Percentiles rank a stretch among this genome's conserved stretches.
phyloP scores from a whole-genome alignment of 2,113 vertebrate genomes.

The Atrichornis clamosus region DNA sequence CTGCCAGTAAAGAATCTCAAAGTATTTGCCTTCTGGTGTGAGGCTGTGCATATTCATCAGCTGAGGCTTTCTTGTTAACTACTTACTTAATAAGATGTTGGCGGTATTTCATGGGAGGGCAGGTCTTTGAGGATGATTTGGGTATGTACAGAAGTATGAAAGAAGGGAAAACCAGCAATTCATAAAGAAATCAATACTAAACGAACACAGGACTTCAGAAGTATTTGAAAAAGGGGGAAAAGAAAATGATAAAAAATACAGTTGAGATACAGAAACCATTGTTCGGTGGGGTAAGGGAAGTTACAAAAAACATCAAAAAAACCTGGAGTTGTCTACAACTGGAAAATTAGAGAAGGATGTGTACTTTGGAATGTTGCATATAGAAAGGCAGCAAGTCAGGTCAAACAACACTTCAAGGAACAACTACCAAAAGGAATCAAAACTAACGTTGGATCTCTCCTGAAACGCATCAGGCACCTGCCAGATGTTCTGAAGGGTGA shows the following conservation, averaged over 20 bases:
- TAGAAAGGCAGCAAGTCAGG: neutral
- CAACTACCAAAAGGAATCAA: neutral
- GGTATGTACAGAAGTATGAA: neutral
- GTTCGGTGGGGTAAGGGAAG: neutral
- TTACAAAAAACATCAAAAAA: neutral
- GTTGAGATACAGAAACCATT: neutral
- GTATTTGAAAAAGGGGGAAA: neutral
- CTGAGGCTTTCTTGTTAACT: neutral
- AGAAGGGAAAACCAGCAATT: neutral
- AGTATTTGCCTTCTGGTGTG: neutral
- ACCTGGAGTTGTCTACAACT: neutral
- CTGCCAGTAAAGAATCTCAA: neutral
- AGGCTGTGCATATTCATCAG: neutral
- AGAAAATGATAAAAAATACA: neutral
- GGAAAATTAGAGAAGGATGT: neutral
- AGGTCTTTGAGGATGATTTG: neutral
- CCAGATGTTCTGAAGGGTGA: neutral
- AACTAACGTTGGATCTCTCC: neutral
- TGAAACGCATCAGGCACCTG: neutral
- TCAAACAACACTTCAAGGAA: neutral
- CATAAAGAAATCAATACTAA: neutral
- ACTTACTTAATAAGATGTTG: neutral
- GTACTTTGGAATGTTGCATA: neutral
- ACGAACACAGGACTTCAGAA: neutral
- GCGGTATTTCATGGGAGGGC: neutral